These are phyloP conservation scores for Mallotus villosus DNA, from an alignment of 2,797 vertebrate species.

Conservation along the genomic window DNA sequence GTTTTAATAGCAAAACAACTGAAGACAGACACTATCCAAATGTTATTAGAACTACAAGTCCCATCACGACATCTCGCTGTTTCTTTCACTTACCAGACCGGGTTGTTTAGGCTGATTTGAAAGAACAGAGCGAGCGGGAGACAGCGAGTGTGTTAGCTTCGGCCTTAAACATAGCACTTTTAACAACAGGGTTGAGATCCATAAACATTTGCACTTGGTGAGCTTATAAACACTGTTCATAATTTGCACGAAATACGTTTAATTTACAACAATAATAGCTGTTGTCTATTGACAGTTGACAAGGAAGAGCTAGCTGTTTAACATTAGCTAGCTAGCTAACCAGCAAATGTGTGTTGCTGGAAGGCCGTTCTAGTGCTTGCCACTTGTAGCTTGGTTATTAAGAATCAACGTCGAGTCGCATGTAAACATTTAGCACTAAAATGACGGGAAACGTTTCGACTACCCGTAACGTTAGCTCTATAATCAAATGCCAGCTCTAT, in stretches of 20 bases:
- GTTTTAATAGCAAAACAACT: background rate
- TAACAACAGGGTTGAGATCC: conserved; percentile 1
- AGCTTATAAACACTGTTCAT: background rate
- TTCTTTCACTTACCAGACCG: conserved; percentile 5
- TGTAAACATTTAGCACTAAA: too few relatives aligned
- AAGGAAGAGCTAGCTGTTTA: background rate
- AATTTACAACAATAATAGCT: too few relatives aligned
- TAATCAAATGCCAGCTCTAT: too few relatives aligned
- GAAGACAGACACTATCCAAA: background rate
- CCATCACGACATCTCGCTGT: conserved; percentile 11
- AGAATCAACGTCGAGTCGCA: too few relatives aligned
- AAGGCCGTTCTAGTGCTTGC: background rate
- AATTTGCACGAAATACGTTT: background rate
- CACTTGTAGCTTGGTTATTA: conserved; percentile 1
- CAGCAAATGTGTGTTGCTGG: background rate
- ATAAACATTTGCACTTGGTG: background rate
- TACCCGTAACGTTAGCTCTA: too few relatives aligned
- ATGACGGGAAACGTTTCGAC: background rate
- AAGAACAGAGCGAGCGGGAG: conserved; percentile 48
- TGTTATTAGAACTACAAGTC: conserved; percentile 34
- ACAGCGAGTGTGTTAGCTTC: background rate
- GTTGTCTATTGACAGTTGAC: too few relatives aligned
- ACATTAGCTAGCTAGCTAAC: background rate
- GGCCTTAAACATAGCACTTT: background rate
- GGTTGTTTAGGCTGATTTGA: background rate